Evolutionary conservation across 2,888 invertebrate species (phyloP).

Genomic region (Drosophila anceps): DNA sequence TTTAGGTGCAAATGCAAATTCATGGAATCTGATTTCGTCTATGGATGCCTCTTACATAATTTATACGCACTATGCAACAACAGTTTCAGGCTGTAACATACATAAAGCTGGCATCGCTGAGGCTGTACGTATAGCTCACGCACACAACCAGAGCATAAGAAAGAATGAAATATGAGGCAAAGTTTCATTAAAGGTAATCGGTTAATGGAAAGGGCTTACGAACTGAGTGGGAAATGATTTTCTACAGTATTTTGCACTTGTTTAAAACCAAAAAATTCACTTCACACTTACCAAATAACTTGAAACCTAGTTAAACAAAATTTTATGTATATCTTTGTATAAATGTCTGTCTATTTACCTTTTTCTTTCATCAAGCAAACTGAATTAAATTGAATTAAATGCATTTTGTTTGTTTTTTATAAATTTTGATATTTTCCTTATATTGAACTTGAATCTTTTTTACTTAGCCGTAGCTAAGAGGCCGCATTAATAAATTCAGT

Average conservation of each 20-base stretch:
- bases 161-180: constrained; percentile 26
- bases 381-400: neutral
- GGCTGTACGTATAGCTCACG: constrained; percentile 3
- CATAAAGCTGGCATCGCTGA: neutral
- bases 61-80: constrained; percentile 66
- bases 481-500: constrained; percentile 36
- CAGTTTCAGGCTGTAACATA: constrained; percentile 22
- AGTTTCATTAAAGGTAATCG: constrained; percentile 26
- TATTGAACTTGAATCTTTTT: neutral
- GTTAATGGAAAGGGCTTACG: constrained; percentile 17
- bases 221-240: constrained; percentile 2
- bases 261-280: neutral
- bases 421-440: neutral
- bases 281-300: neutral
- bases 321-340: neutral
- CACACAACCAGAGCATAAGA: constrained; percentile 14
- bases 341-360: too few species aligned
- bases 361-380: neutral
- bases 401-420: too few species aligned
- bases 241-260: constrained; percentile 4
- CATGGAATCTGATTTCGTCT: constrained; percentile 67
- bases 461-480: neutral
- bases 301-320: neutral
- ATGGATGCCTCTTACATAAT: constrained; percentile 65
- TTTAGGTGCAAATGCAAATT: constrained; percentile 76